A percentile compares a stretch with the other conserved stretches of the same genome.
Conservation (phyloP, 1,140 invertebrate genomes). For the Rhyzopertha dominica region DNA sequence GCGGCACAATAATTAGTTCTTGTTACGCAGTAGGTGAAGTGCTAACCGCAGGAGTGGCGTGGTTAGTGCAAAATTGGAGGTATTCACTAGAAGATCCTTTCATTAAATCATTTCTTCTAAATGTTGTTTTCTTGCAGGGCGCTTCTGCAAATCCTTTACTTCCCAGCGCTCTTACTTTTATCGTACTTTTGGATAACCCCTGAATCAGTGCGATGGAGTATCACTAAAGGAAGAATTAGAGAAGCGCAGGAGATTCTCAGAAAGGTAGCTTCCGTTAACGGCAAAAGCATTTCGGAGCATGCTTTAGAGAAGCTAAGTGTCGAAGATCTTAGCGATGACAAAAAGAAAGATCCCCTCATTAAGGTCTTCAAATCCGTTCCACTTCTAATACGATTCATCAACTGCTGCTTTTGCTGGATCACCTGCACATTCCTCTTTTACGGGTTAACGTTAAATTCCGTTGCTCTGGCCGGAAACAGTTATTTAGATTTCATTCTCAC, state of each 20-base stretch:
- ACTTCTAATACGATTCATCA: constrained; percentile 56
- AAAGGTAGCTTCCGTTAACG: constrained; percentile 55
- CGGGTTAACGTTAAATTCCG: constrained; percentile 74
- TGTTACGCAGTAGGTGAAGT: constrained; percentile 72
- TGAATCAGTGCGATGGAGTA: constrained; percentile 51
- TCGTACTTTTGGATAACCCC: constrained; percentile 45
- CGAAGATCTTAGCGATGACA: constrained; percentile 9
- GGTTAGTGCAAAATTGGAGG: constrained; percentile 64
- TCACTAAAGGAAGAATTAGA: constrained; percentile 47
- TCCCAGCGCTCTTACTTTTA: constrained; percentile 31
- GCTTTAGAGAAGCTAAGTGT: constrained; percentile 44
- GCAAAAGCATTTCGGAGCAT: constrained; percentile 52
- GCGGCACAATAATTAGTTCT: constrained; percentile 63
- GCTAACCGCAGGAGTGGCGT: constrained; percentile 63
- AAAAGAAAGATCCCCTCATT: constrained; percentile 42
- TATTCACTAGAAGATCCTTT: constrained; percentile 22
- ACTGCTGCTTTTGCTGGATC: constrained; percentile 65
- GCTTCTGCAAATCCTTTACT: constrained; percentile 49
- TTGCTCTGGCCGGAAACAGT: constrained; percentile 64
- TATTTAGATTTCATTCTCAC: constrained; percentile 70
- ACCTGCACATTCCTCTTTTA: constrained; percentile 72
- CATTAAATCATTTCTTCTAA: neutral
- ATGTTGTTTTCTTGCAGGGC: constrained; percentile 26
- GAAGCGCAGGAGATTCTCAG: constrained; percentile 47
- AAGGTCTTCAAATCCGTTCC: constrained; percentile 53